A percentile compares a stretch with the other conserved stretches of the same genome.
These are phyloP conservation scores for Euborellia annulipes DNA, from an alignment of 1,140 invertebrate species.

Conservation along the genomic window DNA sequence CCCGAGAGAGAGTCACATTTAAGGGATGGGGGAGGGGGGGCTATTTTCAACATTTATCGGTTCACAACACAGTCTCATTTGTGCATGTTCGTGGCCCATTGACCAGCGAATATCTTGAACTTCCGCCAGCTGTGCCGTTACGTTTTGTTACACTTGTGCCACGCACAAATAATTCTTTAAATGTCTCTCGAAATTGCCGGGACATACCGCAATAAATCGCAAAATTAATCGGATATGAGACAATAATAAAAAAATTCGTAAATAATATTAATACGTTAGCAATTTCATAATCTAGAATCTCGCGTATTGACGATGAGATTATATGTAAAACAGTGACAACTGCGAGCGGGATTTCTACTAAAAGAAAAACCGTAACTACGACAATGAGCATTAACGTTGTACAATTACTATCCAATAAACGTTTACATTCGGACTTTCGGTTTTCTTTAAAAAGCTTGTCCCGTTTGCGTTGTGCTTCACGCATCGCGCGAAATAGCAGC, in stretches of 20 bases:
- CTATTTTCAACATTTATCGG: background rate
- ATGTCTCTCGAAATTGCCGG: slow-evolving; percentile 82
- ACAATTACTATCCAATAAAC: slow-evolving; percentile 71
- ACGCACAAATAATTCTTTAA: slow-evolving; percentile 70
- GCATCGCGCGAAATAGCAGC: slow-evolving; percentile 69
- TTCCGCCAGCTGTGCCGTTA: slow-evolving; percentile 38
- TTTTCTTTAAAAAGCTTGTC: slow-evolving; percentile 71
- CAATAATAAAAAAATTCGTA: slow-evolving; percentile 80
- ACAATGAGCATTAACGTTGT: slow-evolving; percentile 92
- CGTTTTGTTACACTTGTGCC: slow-evolving; percentile 22
- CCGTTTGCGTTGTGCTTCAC: slow-evolving; percentile 60
- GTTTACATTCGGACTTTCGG: slow-evolving; percentile 66
- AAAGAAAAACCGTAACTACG: slow-evolving; percentile 78
- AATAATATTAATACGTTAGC: slow-evolving; percentile 72
- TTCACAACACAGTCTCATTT: slow-evolving; percentile 65
- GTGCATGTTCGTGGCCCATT: slow-evolving; percentile 65
- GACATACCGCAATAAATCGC: slow-evolving; percentile 94
- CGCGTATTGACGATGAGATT: slow-evolving; percentile 45
- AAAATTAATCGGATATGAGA: slow-evolving; percentile 87
- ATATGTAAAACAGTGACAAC: slow-evolving; percentile 75
- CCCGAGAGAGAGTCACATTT: background rate
- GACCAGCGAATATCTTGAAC: slow-evolving; percentile 56
- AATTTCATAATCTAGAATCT: slow-evolving; percentile 60
- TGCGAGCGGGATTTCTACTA: slow-evolving; percentile 81
- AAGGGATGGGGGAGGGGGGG: background rate